A percentile compares a stretch with the other conserved stretches of the same genome.
These are phyloP conservation scores for Drosophila trapezifrons DNA, from an alignment of 1,140 invertebrate genomes.

Conservation along the genomic window DNA sequence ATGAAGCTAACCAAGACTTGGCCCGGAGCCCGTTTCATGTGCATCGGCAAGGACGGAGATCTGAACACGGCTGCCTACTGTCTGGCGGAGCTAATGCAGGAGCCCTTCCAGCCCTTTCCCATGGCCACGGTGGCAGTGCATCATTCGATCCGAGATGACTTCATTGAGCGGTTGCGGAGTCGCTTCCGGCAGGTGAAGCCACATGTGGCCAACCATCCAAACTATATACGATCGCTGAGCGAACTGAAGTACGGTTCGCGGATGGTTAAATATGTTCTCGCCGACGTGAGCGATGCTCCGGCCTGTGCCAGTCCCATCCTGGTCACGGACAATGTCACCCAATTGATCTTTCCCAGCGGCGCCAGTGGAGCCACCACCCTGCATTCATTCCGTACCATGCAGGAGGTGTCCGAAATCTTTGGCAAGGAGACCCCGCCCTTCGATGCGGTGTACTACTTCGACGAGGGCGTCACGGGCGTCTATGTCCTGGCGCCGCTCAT, in stretches of 20 bases:
- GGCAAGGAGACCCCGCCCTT: constrained; percentile 35
- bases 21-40: constrained; percentile 58
- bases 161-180: constrained; percentile 42
- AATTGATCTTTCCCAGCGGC: constrained; percentile 53
- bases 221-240: constrained; percentile 26
- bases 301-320: constrained; percentile 61
- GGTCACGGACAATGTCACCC: constrained; percentile 47
- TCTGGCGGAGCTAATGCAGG: constrained; percentile 61
- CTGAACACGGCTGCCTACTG: constrained; percentile 47
- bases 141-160: constrained; percentile 47
- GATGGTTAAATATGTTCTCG: constrained; percentile 47
- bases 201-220: constrained; percentile 59
- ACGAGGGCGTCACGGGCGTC: constrained; percentile 45
- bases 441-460: constrained; percentile 47
- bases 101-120: constrained; percentile 56
- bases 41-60: constrained; percentile 49
- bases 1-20: constrained; percentile 29
- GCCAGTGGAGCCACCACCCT: constrained; percentile 53
- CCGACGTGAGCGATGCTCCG: constrained; percentile 47
- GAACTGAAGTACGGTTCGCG: constrained; percentile 20
- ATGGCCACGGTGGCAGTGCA: constrained; percentile 60
- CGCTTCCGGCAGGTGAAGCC: constrained; percentile 63
- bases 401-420: constrained; percentile 20
- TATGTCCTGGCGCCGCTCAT: constrained; percentile 36
- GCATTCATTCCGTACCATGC: constrained; percentile 33